Base-by-base conservation (phyloP, 2,113 vertebrate species). In the Paracanthobrama guichenoti region DNA sequence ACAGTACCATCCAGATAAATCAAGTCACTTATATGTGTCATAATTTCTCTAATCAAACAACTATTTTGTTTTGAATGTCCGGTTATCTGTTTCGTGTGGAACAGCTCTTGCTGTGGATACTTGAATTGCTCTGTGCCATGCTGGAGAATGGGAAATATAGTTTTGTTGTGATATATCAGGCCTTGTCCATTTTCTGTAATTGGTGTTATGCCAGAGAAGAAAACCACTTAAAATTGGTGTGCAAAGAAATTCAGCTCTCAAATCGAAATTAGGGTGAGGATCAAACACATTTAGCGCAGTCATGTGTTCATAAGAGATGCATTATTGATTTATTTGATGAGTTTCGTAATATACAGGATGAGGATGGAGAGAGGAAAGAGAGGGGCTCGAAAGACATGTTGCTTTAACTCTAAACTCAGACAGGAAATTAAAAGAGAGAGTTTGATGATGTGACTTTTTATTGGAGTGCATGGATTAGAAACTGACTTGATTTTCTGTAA, bases 251-350 rank as follows among this genome's bases (percentile, higher is more conserved):
- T 60, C 85, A 64, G 85, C 80, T 79, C 83, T 83, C 83, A 85
- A 86, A 87, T 86, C 83, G 83, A 85, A 82, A 86, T 83, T 83
- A 85, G 67, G 85, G 46, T 74, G 59, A 82, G 79, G 84, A 79
- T 81, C 81, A 83, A 87, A 89, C 83, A 55, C 77, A 85, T 86
- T 85, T 84, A 87, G 72, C 73, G 39, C 80, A 85, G 82, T 87
- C 79, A 83, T 87, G 87, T 86, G 85, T 89, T 89, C 85, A 88
- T 81, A 83, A 81, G 79, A 86, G 74, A 84, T 71, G 79, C 75
- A 71, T 87, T 86, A 89, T 88, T 86, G 83, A 88, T 88, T 86
- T 85, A 84, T 88, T 84, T 86, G 79, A 87, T 88, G 87, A 83
- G 79, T 88, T 87, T 86, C 42, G 67, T 85, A 82, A 85, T 72